phyloP scores from a whole-genome alignment of 2,888 invertebrate genomes.

The Diabrotica balteata region DNA sequence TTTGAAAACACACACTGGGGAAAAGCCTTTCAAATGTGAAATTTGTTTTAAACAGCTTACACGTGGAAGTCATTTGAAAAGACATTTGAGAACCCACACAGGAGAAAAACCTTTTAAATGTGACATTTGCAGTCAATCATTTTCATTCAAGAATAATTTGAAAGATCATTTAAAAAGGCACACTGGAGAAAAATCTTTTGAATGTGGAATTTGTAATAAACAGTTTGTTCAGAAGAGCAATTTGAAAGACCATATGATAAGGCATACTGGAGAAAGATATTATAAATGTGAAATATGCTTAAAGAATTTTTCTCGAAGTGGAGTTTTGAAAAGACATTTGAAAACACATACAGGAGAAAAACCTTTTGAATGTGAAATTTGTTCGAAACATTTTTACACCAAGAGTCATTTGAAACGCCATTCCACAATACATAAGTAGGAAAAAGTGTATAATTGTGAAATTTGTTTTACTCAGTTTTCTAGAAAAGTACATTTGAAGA shows the following conservation, averaged over 20 bases:
- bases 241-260: neutral
- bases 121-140: neutral
- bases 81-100: neutral
- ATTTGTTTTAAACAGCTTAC: neutral
- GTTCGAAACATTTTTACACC: neutral
- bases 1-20: neutral
- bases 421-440: too few species aligned
- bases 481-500: too few species aligned
- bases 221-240: neutral
- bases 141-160: neutral
- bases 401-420: neutral
- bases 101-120: neutral
- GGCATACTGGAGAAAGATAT: neutral
- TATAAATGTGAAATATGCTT: constrained; percentile 3
- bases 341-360: neutral
- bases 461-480: too few species aligned
- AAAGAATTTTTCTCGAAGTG: neutral
- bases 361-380: constrained; percentile 4
- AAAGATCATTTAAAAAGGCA: neutral
- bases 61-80: neutral
- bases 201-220: constrained; percentile 1
- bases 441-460: too few species aligned
- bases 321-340: neutral
- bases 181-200: neutral
- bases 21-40: neutral